Evolutionary conservation across 2,113 vertebrate species (phyloP).

Genomic region (Sapajus apella): DNA sequence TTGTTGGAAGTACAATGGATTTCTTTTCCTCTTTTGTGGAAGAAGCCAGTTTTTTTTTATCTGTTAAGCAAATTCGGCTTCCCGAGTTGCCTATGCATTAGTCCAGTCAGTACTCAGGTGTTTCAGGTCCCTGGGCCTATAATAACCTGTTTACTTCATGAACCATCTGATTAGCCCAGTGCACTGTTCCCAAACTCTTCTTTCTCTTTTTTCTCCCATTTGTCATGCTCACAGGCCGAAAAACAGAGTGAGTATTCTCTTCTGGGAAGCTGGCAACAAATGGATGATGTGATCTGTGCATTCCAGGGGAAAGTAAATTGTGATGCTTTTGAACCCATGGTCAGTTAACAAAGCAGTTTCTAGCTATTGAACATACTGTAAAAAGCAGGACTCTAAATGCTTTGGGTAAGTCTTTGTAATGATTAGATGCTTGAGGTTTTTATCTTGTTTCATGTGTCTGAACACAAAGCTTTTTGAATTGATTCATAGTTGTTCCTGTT

Average conservation of each 20-base stretch:
- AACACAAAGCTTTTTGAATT: conserved; percentile 30
- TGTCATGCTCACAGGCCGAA: background rate
- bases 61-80: background rate
- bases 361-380: conserved; percentile 1
- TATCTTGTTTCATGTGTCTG: conserved; percentile 35
- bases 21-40: background rate
- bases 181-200: background rate
- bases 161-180: background rate
- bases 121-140: background rate
- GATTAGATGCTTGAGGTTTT: conserved; percentile 1
- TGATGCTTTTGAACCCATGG: conserved; percentile 1
- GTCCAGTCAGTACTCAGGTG: background rate
- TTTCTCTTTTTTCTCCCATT: background rate
- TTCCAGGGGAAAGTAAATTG: background rate
- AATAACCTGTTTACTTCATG: background rate
- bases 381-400: background rate
- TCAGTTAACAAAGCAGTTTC: background rate
- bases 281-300: background rate
- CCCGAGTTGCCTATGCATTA: background rate
- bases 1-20: background rate
- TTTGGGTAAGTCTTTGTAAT: conserved; percentile 8
- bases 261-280: conserved; percentile 10
- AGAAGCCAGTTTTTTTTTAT: background rate
- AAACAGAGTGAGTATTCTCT: background rate
- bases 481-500: conserved; percentile 41